A percentile compares a stretch with the other conserved stretches of the same genome.
These are phyloP conservation scores for Galleria mellonella DNA, from an alignment of 1,140 invertebrate species.

Conservation along the genomic window DNA sequence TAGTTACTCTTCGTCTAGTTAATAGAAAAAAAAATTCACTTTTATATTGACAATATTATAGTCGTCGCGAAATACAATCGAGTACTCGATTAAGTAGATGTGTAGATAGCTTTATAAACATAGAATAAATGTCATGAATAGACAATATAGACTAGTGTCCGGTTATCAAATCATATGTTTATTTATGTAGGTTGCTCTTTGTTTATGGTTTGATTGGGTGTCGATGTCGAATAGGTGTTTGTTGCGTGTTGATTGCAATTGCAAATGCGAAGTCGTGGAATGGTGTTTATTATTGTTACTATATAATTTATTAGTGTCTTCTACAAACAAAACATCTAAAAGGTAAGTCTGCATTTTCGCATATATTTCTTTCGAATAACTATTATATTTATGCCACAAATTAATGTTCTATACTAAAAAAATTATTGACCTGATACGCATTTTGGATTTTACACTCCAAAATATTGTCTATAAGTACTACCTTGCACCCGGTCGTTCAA, in stretches of 20 bases:
- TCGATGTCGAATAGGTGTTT: constrained; percentile 46
- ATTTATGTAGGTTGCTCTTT: constrained; percentile 68
- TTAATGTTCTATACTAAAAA: too few relatives aligned
- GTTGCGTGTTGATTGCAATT: constrained; percentile 70
- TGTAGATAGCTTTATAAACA: too few relatives aligned
- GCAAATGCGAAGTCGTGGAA: constrained; percentile 58
- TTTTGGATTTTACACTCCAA: constrained; percentile 35
- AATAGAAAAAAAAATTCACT: too few relatives aligned
- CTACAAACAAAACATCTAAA: constrained; percentile 31
- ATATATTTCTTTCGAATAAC: too few relatives aligned
- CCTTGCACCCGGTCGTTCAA: constrained; percentile 16
- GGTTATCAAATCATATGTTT: constrained; percentile 63
- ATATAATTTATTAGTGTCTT: constrained; percentile 44
- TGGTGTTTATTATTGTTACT: constrained; percentile 65
- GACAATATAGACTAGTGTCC: constrained; percentile 24
- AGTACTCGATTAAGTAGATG: too few relatives aligned
- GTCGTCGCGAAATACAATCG: too few relatives aligned
- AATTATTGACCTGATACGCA: constrained; percentile 26
- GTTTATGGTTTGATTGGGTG: constrained; percentile 66
- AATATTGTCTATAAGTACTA: constrained; percentile 22
- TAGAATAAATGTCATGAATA: constrained; percentile 1
- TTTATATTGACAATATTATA: too few relatives aligned
- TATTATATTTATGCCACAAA: too few relatives aligned
- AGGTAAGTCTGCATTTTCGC: constrained; percentile 40
- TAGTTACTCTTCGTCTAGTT: too few relatives aligned